Conservation (phyloP, 2,797 vertebrate genomes). For the Alauda arvensis region DNA sequence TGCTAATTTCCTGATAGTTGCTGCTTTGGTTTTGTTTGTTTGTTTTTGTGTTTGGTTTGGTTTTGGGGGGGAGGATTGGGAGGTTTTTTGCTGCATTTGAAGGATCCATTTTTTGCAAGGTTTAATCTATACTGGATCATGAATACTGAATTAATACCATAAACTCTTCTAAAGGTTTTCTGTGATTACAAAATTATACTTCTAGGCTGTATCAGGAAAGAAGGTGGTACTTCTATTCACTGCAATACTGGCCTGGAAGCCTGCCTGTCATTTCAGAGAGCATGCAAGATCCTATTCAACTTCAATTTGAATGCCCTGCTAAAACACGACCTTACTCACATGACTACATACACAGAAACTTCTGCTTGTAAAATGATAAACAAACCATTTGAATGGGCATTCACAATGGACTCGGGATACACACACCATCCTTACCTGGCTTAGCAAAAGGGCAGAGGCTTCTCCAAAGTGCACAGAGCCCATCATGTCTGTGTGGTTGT, state of each 20-base stretch:
- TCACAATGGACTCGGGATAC: neutral
- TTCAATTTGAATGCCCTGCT: neutral
- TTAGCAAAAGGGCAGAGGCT: neutral
- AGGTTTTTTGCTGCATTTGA: neutral
- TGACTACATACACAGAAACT: neutral
- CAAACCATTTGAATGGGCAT: neutral
- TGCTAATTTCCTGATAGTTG: neutral
- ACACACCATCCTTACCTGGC: neutral
- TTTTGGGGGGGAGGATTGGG: neutral
- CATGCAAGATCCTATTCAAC: neutral
- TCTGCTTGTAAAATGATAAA: neutral
- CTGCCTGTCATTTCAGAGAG: neutral
- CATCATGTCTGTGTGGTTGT: fast-evolving
- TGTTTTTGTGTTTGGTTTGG: neutral
- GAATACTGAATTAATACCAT: neutral
- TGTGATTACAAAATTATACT: neutral
- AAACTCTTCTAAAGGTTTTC: neutral
- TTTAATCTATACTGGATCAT: neutral
- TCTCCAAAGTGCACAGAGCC: neutral
- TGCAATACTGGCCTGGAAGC: neutral
- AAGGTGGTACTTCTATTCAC: neutral
- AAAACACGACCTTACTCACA: neutral
- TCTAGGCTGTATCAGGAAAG: neutral
- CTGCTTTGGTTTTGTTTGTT: neutral
- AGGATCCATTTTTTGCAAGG: neutral